A percentile compares a stretch with the other conserved stretches of the same genome.
phyloP scores from a whole-genome alignment of 1,140 invertebrate species.

The Aphaenogaster rudis region DNA sequence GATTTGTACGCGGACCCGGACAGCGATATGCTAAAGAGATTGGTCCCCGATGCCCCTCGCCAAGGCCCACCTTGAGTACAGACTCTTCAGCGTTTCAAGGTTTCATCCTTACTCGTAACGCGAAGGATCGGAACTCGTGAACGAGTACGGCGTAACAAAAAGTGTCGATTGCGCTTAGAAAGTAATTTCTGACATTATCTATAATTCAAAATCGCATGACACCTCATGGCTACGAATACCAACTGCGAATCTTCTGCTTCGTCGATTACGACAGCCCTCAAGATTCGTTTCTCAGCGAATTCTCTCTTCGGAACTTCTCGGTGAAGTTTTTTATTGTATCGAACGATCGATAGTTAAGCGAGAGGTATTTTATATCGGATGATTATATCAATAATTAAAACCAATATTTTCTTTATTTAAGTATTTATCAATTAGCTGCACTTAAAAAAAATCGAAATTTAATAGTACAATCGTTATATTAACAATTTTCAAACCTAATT shows the following conservation, averaged over 20 bases:
- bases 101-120: background rate
- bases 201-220: constrained; percentile 31
- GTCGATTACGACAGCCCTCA: background rate
- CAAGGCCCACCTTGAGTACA: constrained; percentile 22
- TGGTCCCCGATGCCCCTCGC: background rate
- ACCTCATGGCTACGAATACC: constrained; percentile 15
- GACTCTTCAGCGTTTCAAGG: constrained; percentile 34
- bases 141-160: constrained; percentile 27
- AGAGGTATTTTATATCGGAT: background rate
- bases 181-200: constrained; percentile 7
- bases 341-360: background rate
- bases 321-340: background rate
- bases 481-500: background rate
- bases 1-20: constrained; percentile 25
- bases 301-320: background rate
- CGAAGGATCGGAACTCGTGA: constrained; percentile 2
- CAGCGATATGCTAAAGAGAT: constrained; percentile 54
- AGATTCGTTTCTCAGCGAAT: background rate
- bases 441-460: background rate
- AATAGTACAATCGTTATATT: background rate
- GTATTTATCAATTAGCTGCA: background rate
- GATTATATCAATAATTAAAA: background rate
- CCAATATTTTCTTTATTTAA: background rate
- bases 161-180: constrained; percentile 46
- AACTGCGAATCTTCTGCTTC: constrained; percentile 14